Evolutionary conservation across 1,140 invertebrate genomes (phyloP), one percentile per base, ranked within the genome.

Genomic region (Drosophila melanica): DNA sequence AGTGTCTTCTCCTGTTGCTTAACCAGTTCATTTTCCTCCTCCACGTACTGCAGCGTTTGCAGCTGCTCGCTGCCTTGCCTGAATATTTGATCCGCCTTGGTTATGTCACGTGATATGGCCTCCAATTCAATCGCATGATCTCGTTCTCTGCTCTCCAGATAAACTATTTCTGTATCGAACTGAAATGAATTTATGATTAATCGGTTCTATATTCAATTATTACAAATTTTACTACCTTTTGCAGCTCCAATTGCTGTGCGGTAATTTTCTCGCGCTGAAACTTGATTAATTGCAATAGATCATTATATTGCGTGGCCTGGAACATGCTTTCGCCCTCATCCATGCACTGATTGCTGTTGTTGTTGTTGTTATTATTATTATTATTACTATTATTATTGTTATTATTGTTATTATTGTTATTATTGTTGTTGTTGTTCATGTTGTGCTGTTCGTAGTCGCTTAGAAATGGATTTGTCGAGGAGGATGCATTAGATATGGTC

Each of bases 111-210:
- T 50, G 96, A 94, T 77, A 98, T 94, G 80, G 95, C 94, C 89
- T 97, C 96, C 77, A 97, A 94, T 90, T 98, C 95, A 85, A 96
- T 94, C 80, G 97, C 95, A 80, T 97, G 96, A 85, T 98, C 97
- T 66, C 95, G 93, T 71, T 97, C 96, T 92, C 97, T 97, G 70
- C 95, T 95, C 92, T 98, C 97, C 94, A 97, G 96, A 91, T 95
- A 97, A 14, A 95, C 94, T 76, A 98, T 97, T 94, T 98, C 97
- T 62, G 96, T 95, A 93, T 97, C 96, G 92, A 95, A 97, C 96
- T 97, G 53, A 92, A 92, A 79, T 69, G 85, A 75, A 72, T 44
- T 50, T 58, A 45, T 45, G 0, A 16, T 53, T 39, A 57, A 42
- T 50, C 9, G 44, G 33, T 3, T 9, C 18, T 6, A 14, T 35